These are phyloP conservation scores for Acanthopleura granulata DNA, from an alignment of 2,888 invertebrate genomes.

Conservation along the genomic window DNA sequence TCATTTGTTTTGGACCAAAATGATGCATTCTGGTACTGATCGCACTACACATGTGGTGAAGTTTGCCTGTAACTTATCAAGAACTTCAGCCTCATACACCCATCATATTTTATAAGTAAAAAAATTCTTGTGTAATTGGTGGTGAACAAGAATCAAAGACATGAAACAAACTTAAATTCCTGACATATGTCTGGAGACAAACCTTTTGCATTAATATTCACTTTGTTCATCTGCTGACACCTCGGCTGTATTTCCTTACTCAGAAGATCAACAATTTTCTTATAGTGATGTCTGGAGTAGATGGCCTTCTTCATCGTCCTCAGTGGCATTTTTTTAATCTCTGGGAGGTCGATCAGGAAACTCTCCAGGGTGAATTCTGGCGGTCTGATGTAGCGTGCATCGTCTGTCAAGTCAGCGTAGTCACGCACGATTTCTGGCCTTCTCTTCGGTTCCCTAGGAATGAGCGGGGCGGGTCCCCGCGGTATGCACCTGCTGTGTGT, in stretches of 20 bases:
- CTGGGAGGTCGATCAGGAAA: conserved; percentile 56
- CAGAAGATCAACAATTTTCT: conserved; percentile 59
- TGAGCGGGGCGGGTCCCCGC: conserved; percentile 59
- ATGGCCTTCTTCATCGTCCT: conserved; percentile 47
- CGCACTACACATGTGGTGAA: too few relatives aligned
- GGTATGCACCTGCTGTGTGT: conserved; percentile 43
- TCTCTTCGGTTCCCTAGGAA: conserved; percentile 46
- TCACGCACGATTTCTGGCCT: conserved; percentile 46
- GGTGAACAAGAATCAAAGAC: too few relatives aligned
- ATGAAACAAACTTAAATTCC: conserved; percentile 24
- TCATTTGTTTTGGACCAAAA: too few relatives aligned
- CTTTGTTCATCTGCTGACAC: not conserved
- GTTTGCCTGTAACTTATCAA: too few relatives aligned
- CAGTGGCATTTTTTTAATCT: conserved; percentile 47
- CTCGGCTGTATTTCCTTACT: conserved; percentile 35
- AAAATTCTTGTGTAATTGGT: too few relatives aligned
- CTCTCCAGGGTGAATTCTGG: conserved; percentile 63
- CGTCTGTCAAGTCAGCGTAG: conserved; percentile 46
- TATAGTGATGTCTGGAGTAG: conserved; percentile 60
- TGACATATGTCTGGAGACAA: too few relatives aligned
- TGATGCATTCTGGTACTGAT: too few relatives aligned
- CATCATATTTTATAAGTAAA: too few relatives aligned
- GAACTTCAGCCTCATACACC: too few relatives aligned
- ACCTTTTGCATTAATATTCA: not conserved
- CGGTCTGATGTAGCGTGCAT: conserved; percentile 50